Evolutionary conservation across 2,113 vertebrate genomes (phyloP), one percentile per base, ranked within the genome.

Genomic region (Hassar affinis): DNA sequence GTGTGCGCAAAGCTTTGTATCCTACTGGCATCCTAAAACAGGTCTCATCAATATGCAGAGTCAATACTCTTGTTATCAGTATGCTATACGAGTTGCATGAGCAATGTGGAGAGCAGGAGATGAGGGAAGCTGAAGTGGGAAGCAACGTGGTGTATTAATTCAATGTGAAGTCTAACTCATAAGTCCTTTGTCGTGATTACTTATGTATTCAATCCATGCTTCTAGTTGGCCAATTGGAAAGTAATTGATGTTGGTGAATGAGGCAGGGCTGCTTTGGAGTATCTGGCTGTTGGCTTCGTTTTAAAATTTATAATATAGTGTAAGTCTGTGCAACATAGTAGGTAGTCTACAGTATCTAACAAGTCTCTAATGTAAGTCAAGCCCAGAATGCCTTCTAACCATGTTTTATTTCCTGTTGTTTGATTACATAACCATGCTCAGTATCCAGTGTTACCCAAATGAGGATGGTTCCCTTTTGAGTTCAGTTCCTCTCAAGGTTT

Each of bases 61-160:
- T 85, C 78, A 69, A 87, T 88, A 85, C 69, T 66, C 71, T 56
- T 66, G 59, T 51, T 76, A 86, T 88, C 64, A 86, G 85, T 83
- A 88, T 87, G 85, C 87, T 62, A 22, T 6, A 52, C 76, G 42
- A 49, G 61, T 30, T 78, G 49, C 30, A 69, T 64, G 8, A 17
- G 30, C 38, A 22, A 74, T 74, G n/a, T 45, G 81, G 10, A 75
- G 57, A 61, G 69, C 20, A 82, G 27, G 71, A 82, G 69, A 62
- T 69, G 27, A 51, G 81, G 45, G 57, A 22, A 75, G 45, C 57
- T 81, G 27, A 47, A 72, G 38, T 59, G 68, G 17, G 49, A 81
- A 30, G 30, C 66, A 81, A 82, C 45, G n/a, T 75, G 30, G 54
- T 74, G 38, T 57, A 18, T 61, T 74, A 56, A 56, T 57, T 56